phyloP scores from a whole-genome alignment of 2,797 vertebrate species.

The Lepilemur septentrionalis region DNA sequence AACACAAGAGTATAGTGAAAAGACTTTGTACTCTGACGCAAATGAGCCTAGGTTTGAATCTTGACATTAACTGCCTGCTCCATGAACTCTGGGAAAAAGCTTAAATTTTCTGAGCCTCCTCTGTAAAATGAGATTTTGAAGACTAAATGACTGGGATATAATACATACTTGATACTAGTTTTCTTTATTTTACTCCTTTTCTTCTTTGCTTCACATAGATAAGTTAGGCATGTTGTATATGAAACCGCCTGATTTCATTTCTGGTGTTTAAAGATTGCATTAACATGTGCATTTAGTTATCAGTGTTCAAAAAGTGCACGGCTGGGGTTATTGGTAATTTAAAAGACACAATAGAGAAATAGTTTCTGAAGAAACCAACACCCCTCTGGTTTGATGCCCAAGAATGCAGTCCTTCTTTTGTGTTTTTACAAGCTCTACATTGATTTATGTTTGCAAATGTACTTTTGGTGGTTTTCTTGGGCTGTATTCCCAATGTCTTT shows the following conservation, averaged over 20 bases:
- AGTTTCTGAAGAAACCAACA: not conserved
- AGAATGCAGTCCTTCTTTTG: constrained; percentile 18
- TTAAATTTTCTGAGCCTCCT: not conserved
- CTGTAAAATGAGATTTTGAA: not conserved
- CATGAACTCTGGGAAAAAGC: not conserved
- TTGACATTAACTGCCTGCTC: not conserved
- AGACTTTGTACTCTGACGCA: not conserved
- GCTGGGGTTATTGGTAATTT: not conserved
- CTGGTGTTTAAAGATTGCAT: not conserved
- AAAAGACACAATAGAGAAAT: constrained; percentile 33
- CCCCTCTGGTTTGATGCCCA: constrained; percentile 38
- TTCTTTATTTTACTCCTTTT: not conserved
- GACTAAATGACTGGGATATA: not conserved
- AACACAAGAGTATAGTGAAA: not conserved
- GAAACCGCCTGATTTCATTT: not conserved
- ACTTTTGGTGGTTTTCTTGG: constrained; percentile 70
- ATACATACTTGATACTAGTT: not conserved
- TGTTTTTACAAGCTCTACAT: constrained; percentile 36
- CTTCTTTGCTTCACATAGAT: not conserved
- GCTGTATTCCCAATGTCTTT: constrained; percentile 43
- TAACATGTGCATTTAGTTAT: not conserved
- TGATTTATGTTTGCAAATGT: constrained; percentile 72
- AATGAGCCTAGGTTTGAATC: not conserved
- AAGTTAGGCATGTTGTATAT: not conserved
- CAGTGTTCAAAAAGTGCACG: not conserved